Conservation (phyloP, 2,113 vertebrate species). For the Ictidomys tridecemlineatus region DNA sequence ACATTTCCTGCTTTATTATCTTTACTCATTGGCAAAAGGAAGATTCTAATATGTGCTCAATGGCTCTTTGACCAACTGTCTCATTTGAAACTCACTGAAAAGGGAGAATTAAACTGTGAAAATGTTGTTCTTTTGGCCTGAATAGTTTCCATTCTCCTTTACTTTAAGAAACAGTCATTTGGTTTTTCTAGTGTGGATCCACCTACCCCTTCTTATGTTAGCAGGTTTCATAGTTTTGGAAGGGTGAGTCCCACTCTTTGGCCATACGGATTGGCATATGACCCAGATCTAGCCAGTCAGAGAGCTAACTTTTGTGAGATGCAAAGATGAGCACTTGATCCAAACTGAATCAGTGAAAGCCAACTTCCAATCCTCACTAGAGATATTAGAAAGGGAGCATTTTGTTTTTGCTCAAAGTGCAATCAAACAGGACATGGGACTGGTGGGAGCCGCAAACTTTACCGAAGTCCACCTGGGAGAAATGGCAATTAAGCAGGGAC, state of each 20-base stretch:
- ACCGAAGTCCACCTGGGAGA: not conserved
- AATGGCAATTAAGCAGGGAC: not conserved
- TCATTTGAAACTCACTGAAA: constrained; percentile 7
- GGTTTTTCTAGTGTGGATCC: not conserved
- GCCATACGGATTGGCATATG: not conserved
- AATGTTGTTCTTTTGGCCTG: not conserved
- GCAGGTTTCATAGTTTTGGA: not conserved
- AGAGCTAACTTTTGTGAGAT: not conserved
- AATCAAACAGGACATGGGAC: not conserved
- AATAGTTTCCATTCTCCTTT: not conserved
- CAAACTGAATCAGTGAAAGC: not conserved
- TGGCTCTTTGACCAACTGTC: not conserved
- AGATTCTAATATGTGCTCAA: not conserved
- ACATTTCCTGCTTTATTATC: constrained; percentile 39
- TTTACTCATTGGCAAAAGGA: constrained; percentile 34
- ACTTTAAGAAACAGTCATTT: not conserved
- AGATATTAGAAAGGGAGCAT: not conserved
- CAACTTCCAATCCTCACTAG: not conserved
- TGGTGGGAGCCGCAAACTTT: not conserved
- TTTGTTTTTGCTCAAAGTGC: not conserved
- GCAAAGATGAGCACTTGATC: not conserved
- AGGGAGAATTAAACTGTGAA: not conserved
- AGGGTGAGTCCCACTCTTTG: not conserved
- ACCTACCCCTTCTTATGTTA: not conserved
- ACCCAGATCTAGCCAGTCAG: not conserved